Evolutionary conservation across 1,140 invertebrate species (phyloP).

Genomic region (Aphelenchoides avenae): DNA sequence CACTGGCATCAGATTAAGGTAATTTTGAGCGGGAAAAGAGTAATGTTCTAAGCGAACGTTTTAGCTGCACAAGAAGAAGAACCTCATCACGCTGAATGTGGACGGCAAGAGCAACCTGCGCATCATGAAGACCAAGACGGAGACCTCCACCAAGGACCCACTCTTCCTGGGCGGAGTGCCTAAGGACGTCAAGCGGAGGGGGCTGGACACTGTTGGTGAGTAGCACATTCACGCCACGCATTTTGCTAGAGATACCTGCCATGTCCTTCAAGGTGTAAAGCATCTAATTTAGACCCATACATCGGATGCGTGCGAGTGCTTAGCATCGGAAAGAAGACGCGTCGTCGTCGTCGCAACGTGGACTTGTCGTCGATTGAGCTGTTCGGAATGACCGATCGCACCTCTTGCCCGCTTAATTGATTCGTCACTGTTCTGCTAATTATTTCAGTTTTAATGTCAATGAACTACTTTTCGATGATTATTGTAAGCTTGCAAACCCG

Average conservation of each 20-base stretch:
- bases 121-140: slow-evolving; percentile 69
- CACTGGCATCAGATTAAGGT: slow-evolving; percentile 87
- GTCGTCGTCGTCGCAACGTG: slow-evolving; percentile 20
- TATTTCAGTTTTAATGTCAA: too few relatives aligned
- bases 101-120: slow-evolving; percentile 70
- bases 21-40: too few relatives aligned
- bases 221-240: background rate
- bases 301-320: slow-evolving; percentile 44
- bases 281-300: slow-evolving; percentile 33
- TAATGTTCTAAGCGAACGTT: too few relatives aligned
- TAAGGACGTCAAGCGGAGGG: slow-evolving; percentile 51
- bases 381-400: slow-evolving; percentile 33
- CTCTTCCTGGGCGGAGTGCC: slow-evolving; percentile 84
- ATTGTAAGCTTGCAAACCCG: too few relatives aligned
- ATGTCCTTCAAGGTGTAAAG: too few relatives aligned
- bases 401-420: slow-evolving; percentile 38
- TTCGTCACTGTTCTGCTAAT: too few relatives aligned
- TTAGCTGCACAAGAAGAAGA: slow-evolving; percentile 76
- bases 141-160: slow-evolving; percentile 77
- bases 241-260: too few relatives aligned
- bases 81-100: slow-evolving; percentile 74
- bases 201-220: slow-evolving; percentile 43
- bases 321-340: slow-evolving; percentile 27
- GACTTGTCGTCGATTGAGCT: slow-evolving; percentile 34
- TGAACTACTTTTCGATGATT: too few relatives aligned